phyloP scores from a whole-genome alignment of 2,113 vertebrate genomes.

The Dipodomys ordii region DNA sequence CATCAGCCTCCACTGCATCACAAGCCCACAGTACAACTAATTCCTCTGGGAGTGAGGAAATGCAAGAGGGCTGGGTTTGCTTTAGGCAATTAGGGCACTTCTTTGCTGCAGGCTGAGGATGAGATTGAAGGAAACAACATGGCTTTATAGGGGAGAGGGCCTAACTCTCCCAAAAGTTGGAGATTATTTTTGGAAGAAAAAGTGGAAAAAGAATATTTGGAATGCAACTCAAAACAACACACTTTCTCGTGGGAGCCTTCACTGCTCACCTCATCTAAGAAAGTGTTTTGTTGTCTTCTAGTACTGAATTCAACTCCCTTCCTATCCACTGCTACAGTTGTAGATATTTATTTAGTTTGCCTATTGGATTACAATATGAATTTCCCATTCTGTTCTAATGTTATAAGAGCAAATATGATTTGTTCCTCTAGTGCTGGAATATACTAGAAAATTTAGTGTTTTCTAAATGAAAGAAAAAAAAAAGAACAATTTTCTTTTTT shows the following conservation, averaged over 20 bases:
- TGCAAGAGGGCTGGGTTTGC: not conserved
- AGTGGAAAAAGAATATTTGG: conserved; percentile 15
- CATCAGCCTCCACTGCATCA: not conserved
- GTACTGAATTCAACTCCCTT: not conserved
- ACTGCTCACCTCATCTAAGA: not conserved
- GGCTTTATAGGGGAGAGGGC: not conserved
- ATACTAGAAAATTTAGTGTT: conserved; percentile 11
- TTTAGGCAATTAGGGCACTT: not conserved
- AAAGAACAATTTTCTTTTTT: not conserved
- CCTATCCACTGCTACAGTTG: not conserved
- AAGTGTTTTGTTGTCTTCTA: not conserved
- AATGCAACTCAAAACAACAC: not conserved
- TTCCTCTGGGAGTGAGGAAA: not conserved
- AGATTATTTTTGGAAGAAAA: conserved; percentile 17
- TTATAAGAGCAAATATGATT: conserved; percentile 33
- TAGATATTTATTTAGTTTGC: not conserved
- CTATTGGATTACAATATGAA: not conserved
- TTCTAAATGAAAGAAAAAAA: conserved; percentile 39
- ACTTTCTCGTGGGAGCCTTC: not conserved
- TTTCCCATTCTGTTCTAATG: not conserved
- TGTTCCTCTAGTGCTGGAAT: not conserved
- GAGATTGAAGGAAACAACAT: not conserved
- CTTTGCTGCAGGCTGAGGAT: not conserved
- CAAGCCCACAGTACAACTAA: not conserved
- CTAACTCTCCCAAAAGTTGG: not conserved